Percentiles rank a stretch among this genome's conserved stretches.
Evolutionary conservation across 2,888 invertebrate genomes (phyloP).

Genomic region (Nymphalis c-album): DNA sequence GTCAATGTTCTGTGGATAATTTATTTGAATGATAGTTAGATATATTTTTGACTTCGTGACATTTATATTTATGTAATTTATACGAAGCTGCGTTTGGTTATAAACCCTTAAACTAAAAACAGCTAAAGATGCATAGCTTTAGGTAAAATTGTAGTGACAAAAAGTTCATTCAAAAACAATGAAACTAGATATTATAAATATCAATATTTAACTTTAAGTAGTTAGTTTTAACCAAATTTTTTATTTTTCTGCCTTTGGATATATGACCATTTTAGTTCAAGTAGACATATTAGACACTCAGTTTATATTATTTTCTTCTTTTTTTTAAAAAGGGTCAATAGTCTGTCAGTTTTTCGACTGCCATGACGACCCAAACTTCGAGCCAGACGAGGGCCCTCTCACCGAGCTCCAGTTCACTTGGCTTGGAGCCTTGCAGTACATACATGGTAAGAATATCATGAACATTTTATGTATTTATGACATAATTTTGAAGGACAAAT

Average conservation of each 20-base stretch:
- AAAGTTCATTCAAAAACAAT: too few species aligned
- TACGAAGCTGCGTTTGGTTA: too few species aligned
- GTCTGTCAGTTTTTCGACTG: constrained; percentile 62
- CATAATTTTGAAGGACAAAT: neutral
- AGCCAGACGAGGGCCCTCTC: constrained; percentile 59
- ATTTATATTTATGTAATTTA: too few species aligned
- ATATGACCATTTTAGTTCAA: too few species aligned
- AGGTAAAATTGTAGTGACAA: too few species aligned
- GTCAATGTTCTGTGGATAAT: neutral
- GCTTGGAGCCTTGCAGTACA: constrained; percentile 69
- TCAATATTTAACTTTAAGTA: too few species aligned
- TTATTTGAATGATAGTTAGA: neutral
- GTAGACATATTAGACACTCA: neutral
- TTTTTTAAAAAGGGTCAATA: constrained; percentile 11
- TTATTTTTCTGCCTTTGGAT: too few species aligned
- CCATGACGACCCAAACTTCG: constrained; percentile 60
- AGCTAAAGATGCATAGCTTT: too few species aligned
- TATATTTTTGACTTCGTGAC: neutral
- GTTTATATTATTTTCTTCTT: neutral
- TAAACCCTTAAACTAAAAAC: too few species aligned
- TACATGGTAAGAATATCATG: constrained; percentile 54
- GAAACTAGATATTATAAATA: too few species aligned
- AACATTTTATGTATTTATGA: neutral
- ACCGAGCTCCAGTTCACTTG: constrained; percentile 62
- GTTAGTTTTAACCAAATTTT: too few species aligned